Conservation (phyloP, 2,113 vertebrate species). For the Cercocebus atys region DNA sequence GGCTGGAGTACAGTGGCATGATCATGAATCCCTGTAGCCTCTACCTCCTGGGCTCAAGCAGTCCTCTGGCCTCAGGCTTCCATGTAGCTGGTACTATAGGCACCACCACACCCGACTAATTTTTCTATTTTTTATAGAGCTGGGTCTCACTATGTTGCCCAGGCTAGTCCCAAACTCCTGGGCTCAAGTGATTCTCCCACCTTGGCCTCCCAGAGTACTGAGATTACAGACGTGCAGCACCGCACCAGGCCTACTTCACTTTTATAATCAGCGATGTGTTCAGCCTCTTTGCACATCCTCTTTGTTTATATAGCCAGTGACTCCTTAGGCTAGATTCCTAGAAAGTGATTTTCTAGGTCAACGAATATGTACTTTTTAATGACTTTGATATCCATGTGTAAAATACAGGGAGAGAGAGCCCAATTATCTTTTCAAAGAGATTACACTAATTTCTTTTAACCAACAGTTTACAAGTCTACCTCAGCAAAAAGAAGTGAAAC, state of each 20-base stretch:
- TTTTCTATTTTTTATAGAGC: too few relatives aligned
- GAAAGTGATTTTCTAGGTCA: not conserved
- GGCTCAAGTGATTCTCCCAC: too few relatives aligned
- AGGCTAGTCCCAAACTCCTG: too few relatives aligned
- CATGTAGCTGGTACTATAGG: too few relatives aligned
- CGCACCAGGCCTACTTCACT: not conserved
- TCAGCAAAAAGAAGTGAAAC: not conserved
- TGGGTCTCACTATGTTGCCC: too few relatives aligned
- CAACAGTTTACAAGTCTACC: not conserved
- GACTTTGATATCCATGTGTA: not conserved
- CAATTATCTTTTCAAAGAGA: slow-evolving; percentile 4
- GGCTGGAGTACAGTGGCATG: too few relatives aligned
- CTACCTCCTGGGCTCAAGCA: too few relatives aligned
- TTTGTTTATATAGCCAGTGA: not conserved
- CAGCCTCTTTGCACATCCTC: not conserved
- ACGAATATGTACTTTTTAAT: not conserved
- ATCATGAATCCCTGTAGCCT: too few relatives aligned
- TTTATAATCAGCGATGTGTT: not conserved
- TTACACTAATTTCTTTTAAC: not conserved
- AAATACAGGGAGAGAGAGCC: not conserved
- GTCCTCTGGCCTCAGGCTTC: too few relatives aligned
- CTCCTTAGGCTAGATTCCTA: not conserved
- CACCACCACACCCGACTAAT: too few relatives aligned
- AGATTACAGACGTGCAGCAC: too few relatives aligned
- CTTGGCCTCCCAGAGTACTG: too few relatives aligned